Conservation (phyloP, 2,797 vertebrate genomes). For the Sparidentex hasta region DNA sequence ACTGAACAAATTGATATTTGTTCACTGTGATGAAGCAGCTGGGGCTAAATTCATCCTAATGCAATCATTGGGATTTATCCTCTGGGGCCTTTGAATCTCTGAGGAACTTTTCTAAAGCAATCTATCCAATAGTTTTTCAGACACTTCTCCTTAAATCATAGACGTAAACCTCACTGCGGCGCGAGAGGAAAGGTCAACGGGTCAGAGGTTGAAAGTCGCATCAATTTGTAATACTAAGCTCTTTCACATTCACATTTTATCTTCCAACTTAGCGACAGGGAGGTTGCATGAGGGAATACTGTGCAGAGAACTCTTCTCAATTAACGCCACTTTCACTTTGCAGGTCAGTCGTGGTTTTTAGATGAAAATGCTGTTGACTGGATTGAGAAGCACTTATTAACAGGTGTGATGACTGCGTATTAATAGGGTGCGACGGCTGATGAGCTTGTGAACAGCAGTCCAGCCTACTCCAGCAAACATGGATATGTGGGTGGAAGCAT, state of each 20-base stretch:
- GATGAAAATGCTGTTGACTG: slow-evolving; percentile 22
- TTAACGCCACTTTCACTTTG: slow-evolving; percentile 16
- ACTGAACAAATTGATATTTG: neutral
- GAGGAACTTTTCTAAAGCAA: too few relatives aligned
- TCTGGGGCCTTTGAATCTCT: neutral
- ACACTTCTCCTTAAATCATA: neutral
- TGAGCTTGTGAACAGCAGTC: neutral
- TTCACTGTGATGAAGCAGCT: neutral
- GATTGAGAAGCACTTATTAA: slow-evolving; percentile 9
- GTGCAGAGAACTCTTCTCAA: neutral
- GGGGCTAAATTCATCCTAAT: neutral
- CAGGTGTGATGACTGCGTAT: slow-evolving; percentile 21
- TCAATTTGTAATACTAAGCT: slow-evolving; percentile 5
- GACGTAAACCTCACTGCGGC: too few relatives aligned
- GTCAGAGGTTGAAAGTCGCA: neutral
- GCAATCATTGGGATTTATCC: neutral
- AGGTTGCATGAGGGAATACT: neutral
- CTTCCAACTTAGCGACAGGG: slow-evolving; percentile 7
- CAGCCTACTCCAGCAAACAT: neutral
- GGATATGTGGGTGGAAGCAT: neutral
- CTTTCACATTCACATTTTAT: neutral
- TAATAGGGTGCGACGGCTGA: neutral
- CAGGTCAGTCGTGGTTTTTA: slow-evolving; percentile 13
- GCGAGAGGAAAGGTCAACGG: too few relatives aligned
- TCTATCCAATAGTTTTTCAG: neutral